Base-by-base conservation (phyloP, 1,140 invertebrate species). In the Branchinecta lynchi region DNA sequence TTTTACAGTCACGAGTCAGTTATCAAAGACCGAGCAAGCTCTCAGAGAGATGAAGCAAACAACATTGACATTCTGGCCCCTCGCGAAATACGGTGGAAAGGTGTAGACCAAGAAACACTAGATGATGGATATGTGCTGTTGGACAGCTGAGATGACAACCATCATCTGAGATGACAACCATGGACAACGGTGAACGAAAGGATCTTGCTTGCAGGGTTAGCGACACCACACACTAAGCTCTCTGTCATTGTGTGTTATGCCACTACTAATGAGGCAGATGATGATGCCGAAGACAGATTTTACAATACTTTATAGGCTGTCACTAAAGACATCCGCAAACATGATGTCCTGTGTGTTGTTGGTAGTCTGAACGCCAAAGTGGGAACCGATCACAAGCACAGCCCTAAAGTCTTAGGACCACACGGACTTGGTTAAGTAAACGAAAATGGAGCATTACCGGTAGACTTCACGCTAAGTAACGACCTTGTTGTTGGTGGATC, bases 301-400 rank as follows among this genome's bases (percentile, higher is more conserved):
- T 51, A 51, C n/a, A n/a, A 51, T 9, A 51, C 46, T n/a, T 51
- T 51, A n/a, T n/a, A 51, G n/a, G 46, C 46, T 51, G 46, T 51
- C 46, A 51, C 46, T n/a, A 51, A 51, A 51, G 46, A 51, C 46
- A 51, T 51, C 46, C 46, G 9, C 46, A 51, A 51, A 51, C 46
- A 51, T 51, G 46, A 51, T 51, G 46, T 51, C n/a, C 46, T 51
- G n/a, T 51, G 46, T 51, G 46, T 51, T 51, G 46, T 51, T 51
- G 46, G 46, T 51, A 51, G n/a, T 51, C n/a, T n/a, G n/a, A n/a
- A n/a, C n/a, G n/a, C n/a, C n/a, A n/a, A n/a, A n/a, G n/a, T n/a
- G n/a, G n/a, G 46, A 51, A n/a, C 46, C 46, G 46, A 51, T 51
- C 46, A n/a, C 46, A 51, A 51, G 9, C n/a, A 51, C 46, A 9